Evolutionary conservation across 2,888 invertebrate species (phyloP), one percentile per base, ranked within the genome.

Genomic region (Pinctada fucata): DNA sequence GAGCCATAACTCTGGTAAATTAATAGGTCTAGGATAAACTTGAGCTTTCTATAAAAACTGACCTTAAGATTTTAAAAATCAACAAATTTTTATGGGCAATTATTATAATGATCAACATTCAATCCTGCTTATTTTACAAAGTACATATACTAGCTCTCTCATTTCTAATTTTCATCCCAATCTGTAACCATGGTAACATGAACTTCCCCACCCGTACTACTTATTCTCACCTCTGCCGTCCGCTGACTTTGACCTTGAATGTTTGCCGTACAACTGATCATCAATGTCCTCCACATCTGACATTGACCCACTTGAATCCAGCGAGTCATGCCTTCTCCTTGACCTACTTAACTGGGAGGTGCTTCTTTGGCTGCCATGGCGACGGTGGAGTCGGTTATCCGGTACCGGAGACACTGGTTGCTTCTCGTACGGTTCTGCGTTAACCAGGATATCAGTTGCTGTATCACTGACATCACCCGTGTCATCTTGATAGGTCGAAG

Each of bases 371-470:
- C 66, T 73, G 31, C 49, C 49, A 63, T 71, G 63, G 58, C 67
- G 49, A 49, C 75, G 75, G 51, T 73, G 73, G n/a, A 58, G 68
- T n/a, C 73, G 67, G 1, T 73, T 67, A 45, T 71, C 50, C 16
- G 52, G 67, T 13, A 66, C 72, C 4, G 72, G 75, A 2, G 78
- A 72, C 52, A 80, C 52, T 1, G 80, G 70, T 47, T 83, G 76
- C 50, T 79, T 82, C 52, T 85, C 87, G 2, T 82, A 77, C 0
- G 87, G 82, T 52, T 84, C 78, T 5, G 83, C 84, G 64, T 80
- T 84, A 8, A 90, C 85, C 48, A 90, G 83, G 16, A 89, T 88
- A 65, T 90, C 90, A 5, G 89, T 89, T 49, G 88, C 87, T 5
- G 90, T 89, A 80, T 89, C 90, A 72, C 89, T 89, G 72, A 84